Evolutionary conservation across 2,113 vertebrate species (phyloP).

Genomic region (Centropristis striata): DNA sequence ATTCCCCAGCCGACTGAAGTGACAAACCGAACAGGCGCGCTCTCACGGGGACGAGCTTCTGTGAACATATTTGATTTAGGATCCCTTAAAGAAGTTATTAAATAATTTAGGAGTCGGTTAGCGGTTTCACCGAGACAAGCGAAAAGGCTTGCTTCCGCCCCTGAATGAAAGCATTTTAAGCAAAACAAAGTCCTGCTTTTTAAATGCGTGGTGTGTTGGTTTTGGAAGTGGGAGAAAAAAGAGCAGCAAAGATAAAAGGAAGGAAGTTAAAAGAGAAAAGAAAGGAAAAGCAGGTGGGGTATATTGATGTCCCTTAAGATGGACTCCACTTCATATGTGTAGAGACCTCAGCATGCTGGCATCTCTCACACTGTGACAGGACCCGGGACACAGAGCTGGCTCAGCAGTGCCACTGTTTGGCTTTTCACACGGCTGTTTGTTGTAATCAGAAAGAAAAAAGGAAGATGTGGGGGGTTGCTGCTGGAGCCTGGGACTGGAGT

Average conservation of each 20-base stretch:
- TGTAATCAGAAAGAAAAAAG: constrained; percentile 71
- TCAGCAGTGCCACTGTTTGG: constrained; percentile 72
- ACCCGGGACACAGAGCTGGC: constrained; percentile 59
- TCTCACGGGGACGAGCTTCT: constrained; percentile 68
- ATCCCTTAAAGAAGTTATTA: constrained; percentile 73
- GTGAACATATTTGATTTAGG: constrained; percentile 81
- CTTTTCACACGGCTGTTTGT: constrained; percentile 72
- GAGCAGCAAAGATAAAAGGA: constrained; percentile 55
- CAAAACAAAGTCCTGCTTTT: constrained; percentile 61
- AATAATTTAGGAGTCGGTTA: constrained; percentile 76
- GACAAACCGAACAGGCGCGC: constrained; percentile 66
- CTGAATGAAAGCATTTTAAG: constrained; percentile 52
- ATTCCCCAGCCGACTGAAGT: constrained; percentile 75
- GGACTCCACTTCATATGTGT: constrained; percentile 61
- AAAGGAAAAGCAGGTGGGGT: constrained; percentile 52
- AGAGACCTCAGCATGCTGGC: constrained; percentile 68
- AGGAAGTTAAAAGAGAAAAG: constrained; percentile 32
- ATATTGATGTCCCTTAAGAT: constrained; percentile 61
- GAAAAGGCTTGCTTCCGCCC: constrained; percentile 37
- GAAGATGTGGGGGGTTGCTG: constrained; percentile 40
- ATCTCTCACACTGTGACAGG: constrained; percentile 70
- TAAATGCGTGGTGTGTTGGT: constrained; percentile 35
- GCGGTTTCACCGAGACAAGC: constrained; percentile 59
- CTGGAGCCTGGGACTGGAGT: constrained; percentile 73
- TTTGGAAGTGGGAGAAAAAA: constrained; percentile 9